These are phyloP conservation scores for Protomyctophum bolini DNA, from an alignment of 2,113 vertebrate species.

Conservation along the genomic window DNA sequence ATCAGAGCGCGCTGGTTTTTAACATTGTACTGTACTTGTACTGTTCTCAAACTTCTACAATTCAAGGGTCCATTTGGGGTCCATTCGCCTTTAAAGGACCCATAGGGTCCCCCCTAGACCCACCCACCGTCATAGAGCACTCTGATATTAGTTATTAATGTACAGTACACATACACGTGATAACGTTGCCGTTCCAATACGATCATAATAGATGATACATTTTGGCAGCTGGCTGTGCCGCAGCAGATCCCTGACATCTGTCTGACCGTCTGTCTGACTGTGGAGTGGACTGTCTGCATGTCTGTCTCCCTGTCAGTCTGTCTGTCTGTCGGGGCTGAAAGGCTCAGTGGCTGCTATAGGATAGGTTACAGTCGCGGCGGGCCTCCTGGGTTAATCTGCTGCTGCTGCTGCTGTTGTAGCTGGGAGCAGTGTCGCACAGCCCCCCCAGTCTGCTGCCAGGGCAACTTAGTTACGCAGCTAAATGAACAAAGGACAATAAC, in stretches of 20 bases:
- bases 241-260: constrained; percentile 20
- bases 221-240: background rate
- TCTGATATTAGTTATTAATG: too few species aligned
- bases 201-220: background rate
- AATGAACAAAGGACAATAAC: background rate
- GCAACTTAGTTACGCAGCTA: background rate
- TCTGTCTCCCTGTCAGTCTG: constrained; percentile 8
- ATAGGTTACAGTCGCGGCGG: constrained; percentile 19
- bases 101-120: too few species aligned
- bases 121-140: too few species aligned
- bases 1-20: too few species aligned
- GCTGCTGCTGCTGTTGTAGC: background rate
- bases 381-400: constrained; percentile 35
- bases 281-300: too few species aligned
- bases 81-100: too few species aligned
- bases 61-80: too few species aligned
- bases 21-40: too few species aligned
- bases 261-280: constrained; percentile 13
- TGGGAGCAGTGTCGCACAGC: background rate
- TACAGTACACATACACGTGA: too few species aligned
- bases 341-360: constrained; percentile 21
- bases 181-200: too few species aligned
- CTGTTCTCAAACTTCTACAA: too few species aligned
- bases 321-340: constrained; percentile 34
- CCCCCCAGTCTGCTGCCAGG: background rate